Evolutionary conservation across 2,113 vertebrate genomes (phyloP).

Genomic region (Jaculus jaculus): DNA sequence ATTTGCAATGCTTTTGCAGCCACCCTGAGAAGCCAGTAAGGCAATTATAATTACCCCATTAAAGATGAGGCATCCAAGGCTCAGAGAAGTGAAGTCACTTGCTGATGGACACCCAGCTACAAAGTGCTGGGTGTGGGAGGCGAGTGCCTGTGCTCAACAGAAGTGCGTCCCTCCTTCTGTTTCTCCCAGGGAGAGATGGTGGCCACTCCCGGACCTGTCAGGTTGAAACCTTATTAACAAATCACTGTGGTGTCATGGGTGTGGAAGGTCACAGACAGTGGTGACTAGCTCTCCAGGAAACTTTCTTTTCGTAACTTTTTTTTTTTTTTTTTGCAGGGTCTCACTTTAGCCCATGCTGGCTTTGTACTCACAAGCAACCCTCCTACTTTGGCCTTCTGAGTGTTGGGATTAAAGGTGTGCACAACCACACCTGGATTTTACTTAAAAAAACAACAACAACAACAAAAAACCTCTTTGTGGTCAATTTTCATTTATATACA

Average conservation of each 20-base stretch:
- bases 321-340: no score
- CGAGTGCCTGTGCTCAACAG: neutral
- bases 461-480: no score
- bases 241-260: fast-evolving
- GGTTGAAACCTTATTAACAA: neutral
- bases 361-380: no score
- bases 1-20: constrained; percentile 27
- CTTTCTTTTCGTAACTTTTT: neutral
- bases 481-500: no score
- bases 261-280: neutral
- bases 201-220: neutral
- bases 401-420: no score
- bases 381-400: no score
- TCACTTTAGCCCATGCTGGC: no score
- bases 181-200: neutral
- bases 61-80: constrained; percentile 41
- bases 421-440: no score
- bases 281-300: neutral
- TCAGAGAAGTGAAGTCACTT: constrained; percentile 19
- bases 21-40: neutral
- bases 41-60: constrained; percentile 49
- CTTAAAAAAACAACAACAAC: no score
- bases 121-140: neutral
- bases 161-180: neutral
- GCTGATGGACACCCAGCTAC: neutral